A percentile compares a stretch with the other conserved stretches of the same genome.
Conservation (phyloP, 2,888 invertebrate genomes). For the Lepidochrysops patricia region DNA sequence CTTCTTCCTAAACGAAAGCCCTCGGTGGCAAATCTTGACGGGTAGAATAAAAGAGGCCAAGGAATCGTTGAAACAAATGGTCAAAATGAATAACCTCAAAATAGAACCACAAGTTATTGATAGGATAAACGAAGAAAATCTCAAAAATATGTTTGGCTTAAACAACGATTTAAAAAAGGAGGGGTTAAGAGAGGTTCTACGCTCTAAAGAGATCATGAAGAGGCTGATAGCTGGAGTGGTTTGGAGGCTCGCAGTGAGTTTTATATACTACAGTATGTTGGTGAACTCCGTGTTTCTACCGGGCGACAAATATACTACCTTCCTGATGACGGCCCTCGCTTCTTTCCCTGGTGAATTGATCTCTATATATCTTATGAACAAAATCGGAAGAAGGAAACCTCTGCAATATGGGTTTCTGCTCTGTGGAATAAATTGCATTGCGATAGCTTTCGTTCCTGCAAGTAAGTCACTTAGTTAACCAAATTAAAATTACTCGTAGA, state of each 20-base stretch:
- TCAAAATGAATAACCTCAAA: conserved; percentile 41
- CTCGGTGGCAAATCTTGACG: conserved; percentile 52
- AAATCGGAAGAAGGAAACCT: conserved; percentile 47
- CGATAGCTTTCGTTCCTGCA: conserved; percentile 40
- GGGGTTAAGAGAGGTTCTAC: conserved; percentile 36
- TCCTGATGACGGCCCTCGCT: conserved; percentile 49
- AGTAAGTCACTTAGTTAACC: conserved; percentile 33
- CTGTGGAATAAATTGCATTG: conserved; percentile 42
- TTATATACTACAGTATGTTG: conserved; percentile 56
- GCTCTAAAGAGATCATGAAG: conserved; percentile 43
- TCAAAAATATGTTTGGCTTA: conserved; percentile 45
- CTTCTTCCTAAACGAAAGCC: conserved; percentile 47
- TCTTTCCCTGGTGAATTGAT: conserved; percentile 57
- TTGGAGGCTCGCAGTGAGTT: conserved; percentile 45
- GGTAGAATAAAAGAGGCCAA: conserved; percentile 45
- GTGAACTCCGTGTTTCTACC: conserved; percentile 54
- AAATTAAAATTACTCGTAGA: no score
- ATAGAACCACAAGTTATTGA: conserved; percentile 37
- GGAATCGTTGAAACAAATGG: conserved; percentile 35
- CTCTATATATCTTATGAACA: conserved; percentile 50
- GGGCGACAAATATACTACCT: conserved; percentile 55
- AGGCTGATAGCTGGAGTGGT: conserved; percentile 37
- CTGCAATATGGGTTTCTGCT: conserved; percentile 41
- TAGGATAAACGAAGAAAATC: conserved; percentile 32
- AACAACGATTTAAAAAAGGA: conserved; percentile 39